Percentiles rank a stretch among this genome's conserved stretches.
Evolutionary conservation across 2,888 invertebrate species (phyloP).

Genomic region (Helicoverpa assulta): DNA sequence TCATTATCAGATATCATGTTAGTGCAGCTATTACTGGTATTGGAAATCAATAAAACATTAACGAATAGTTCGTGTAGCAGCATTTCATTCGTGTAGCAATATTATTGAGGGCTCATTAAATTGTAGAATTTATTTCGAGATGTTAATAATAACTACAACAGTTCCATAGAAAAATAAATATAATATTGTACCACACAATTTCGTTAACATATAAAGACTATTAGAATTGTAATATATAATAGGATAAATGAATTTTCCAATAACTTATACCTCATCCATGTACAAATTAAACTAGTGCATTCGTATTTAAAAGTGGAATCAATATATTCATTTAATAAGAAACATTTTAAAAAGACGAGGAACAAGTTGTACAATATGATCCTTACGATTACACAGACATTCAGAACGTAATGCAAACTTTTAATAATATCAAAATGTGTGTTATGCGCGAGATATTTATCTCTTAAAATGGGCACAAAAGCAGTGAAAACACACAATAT

Average conservation of each 20-base stretch:
- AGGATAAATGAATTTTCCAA: constrained; percentile 46
- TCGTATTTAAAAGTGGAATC: constrained; percentile 47
- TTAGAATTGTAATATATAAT: constrained; percentile 56
- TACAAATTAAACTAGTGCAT: constrained; percentile 41
- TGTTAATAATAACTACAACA: constrained; percentile 77
- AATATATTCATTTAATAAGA: constrained; percentile 40
- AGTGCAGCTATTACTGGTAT: constrained; percentile 46
- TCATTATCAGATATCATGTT: constrained; percentile 41
- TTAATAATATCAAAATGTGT: constrained; percentile 27
- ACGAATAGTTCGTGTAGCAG: constrained; percentile 26
- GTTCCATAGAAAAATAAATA: constrained; percentile 84
- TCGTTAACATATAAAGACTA: constrained; percentile 63
- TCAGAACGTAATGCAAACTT: constrained; percentile 45
- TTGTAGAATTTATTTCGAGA: constrained; percentile 58
- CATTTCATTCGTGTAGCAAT: constrained; percentile 27
- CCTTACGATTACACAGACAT: constrained; percentile 47
- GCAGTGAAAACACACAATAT: constrained; percentile 32
- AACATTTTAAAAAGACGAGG: constrained; percentile 62
- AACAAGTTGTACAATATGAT: constrained; percentile 63
- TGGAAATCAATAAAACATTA: constrained; percentile 44
- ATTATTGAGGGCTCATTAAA: constrained; percentile 27
- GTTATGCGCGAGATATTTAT: constrained; percentile 26
- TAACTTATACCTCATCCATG: constrained; percentile 61
- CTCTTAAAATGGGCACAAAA: constrained; percentile 32
- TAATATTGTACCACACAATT: constrained; percentile 74